Base-by-base conservation (phyloP, 2,888 invertebrate genomes). In the Heliconius cydno region DNA sequence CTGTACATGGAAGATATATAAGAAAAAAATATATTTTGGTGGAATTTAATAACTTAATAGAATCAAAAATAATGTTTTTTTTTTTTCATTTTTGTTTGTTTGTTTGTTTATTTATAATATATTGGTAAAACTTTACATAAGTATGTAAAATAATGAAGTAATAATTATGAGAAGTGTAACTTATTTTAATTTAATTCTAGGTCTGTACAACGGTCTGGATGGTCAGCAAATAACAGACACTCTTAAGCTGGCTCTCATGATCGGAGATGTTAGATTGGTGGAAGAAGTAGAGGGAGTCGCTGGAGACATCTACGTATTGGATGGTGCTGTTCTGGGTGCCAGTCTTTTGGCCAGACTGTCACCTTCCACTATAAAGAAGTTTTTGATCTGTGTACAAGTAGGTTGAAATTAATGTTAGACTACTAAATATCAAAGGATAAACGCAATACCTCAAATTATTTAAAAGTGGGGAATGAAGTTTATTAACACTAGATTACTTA, bases 161-260 rank as follows among this genome's bases (percentile, higher is more conserved):
- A 22, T 52, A 19, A 52, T 52, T 9, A 52, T 22, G 19, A 57
- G 52, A 34, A 34, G 7, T 34, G 34, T 34, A 34, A 34, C 34
- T 38, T 30, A 25, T n/a, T 73, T 34, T 60, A 19, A 34, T 71
- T 66, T 66, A 67, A 57, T 84, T 83, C 2, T 87, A 94, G 95
- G 96, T 74, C 90, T 96, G 78, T 96, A 96, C 82, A 96, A 96
- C 85, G 96, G 96, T 85, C 88, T 97, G 72, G 96, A 96, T 71
- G 79, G 96, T 0, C 96, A 96, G 66, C 96, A 97, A 86, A 96
- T 97, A 68, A 95, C 96, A 52, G 97, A 98, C 83, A 96, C 96
- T 25, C 96, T 98, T 95, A 98, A 98, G 90, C 93, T 97, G 22
- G 97, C 97, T 0, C 93, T 98, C 13, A 98, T 98, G 98, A 97